Conservation (phyloP, 1,140 invertebrate species). For the Mya arenaria region DNA sequence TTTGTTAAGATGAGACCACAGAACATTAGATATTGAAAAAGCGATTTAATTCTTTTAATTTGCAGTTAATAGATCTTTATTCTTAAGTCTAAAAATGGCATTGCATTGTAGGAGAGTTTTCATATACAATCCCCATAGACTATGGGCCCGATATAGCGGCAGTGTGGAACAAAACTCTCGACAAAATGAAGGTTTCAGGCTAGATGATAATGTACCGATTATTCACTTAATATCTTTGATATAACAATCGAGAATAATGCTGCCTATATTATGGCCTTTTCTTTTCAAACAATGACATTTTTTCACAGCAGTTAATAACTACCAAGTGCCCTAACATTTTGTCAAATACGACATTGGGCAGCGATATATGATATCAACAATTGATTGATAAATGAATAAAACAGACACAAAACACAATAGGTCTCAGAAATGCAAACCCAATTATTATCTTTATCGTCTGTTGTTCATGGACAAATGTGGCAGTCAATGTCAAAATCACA, state of each 20-base stretch:
- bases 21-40: no score
- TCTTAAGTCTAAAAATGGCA: no score
- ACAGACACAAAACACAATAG: not conserved
- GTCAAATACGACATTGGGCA: conserved; percentile 39
- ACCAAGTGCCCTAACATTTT: not conserved
- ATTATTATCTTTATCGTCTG: not conserved
- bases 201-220: conserved; percentile 20
- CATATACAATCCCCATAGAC: conserved; percentile 10
- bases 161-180: not conserved
- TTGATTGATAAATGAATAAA: conserved; percentile 34
- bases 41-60: no score
- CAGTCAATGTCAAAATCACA: not conserved
- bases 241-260: conserved; percentile 3
- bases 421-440: not conserved
- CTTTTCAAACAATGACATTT: conserved; percentile 1
- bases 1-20: no score
- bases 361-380: conserved; percentile 39
- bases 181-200: conserved; percentile 2
- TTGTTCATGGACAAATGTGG: not conserved
- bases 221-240: conserved; percentile 20
- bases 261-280: conserved; percentile 2
- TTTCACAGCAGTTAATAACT: conserved; percentile 21
- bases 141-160: conserved; percentile 1
- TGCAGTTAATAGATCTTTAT: no score
- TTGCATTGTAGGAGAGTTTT: no score